Percentiles rank a stretch among this genome's conserved stretches.
These are phyloP conservation scores for Odontamblyopus rebecca DNA, from an alignment of 2,797 vertebrate species.

Conservation along the genomic window DNA sequence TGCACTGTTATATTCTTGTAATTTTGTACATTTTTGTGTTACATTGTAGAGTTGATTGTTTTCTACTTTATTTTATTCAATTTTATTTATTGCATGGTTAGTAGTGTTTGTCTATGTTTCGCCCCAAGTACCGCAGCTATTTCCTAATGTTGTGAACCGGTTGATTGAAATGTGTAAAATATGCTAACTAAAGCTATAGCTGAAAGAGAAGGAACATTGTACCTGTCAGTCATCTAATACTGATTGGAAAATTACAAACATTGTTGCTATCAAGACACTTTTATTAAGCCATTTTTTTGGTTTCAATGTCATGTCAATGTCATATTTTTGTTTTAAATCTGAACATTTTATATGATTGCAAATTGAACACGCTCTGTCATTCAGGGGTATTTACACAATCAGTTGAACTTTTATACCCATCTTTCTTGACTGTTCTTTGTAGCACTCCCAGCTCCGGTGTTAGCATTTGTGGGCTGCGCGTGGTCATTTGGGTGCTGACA, in stretches of 20 bases:
- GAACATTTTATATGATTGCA: neutral
- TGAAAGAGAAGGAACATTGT: neutral
- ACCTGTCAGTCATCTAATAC: neutral
- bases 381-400: neutral
- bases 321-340: neutral
- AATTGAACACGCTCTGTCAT: neutral
- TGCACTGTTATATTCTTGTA: too few species aligned
- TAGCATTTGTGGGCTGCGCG: slow-evolving; percentile 40
- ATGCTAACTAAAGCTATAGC: neutral
- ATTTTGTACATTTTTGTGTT: too few species aligned
- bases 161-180: neutral
- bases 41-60: too few species aligned
- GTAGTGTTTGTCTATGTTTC: too few species aligned
- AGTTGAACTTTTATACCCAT: slow-evolving; percentile 6
- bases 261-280: neutral
- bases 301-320: too few species aligned
- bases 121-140: too few species aligned
- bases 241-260: neutral
- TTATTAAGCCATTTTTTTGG: neutral
- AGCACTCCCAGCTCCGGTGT: slow-evolving; percentile 26
- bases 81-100: too few species aligned
- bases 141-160: too few species aligned
- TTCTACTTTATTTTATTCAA: too few species aligned
- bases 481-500: slow-evolving; percentile 56
- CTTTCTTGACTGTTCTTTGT: slow-evolving; percentile 8